Evolutionary conservation across 2,113 vertebrate species (phyloP), one percentile per base, ranked within the genome.

Genomic region (Callospermophilus lateralis): DNA sequence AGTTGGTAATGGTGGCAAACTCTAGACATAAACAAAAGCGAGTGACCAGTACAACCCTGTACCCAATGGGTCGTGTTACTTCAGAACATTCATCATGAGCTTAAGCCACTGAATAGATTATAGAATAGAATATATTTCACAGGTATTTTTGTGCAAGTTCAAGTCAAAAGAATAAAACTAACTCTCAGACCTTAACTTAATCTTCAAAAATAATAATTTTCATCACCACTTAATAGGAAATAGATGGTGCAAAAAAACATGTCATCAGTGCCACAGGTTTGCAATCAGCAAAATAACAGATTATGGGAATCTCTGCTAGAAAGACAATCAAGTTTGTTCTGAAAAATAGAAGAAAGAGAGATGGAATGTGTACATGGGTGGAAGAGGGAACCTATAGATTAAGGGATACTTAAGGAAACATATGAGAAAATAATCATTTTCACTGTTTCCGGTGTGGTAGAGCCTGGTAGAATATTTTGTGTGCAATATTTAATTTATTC

Each of bases 81-180:
- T 68, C n/a, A 65, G 28, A 3, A 39, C 10, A 3, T 63, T 89
- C 39, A 32, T 10, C 3, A 2, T 48, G 17, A 89, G 13, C 9
- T 93, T 26, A 55, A 84, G 42, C 8, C 72, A 24, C 19, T 65
- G 5, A 4, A 37, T 28, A 70, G 26, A 4, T 6, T 32, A 15
- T 34, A 22, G 7, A 39, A 15, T 34, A 22, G 7, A 42, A 63
- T n/a, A n/a, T 68, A 26, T 77, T 81, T 78, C 77, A 77, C 34
- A 81, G 8, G 16, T 15, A 4, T 19, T 93, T 90, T 51, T 79
- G 34, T 48, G 42, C 26, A 70, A 12, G 74, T 78, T 88, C 9
- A 93, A 84, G 34, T 7, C 65, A 68, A 93, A 19, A 94, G 78
- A 93, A 91, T 34, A 95, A 94, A 97, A 80, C 17, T 39, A 84